Conservation (phyloP, 2,113 vertebrate genomes). For the Zosterops japonicus region DNA sequence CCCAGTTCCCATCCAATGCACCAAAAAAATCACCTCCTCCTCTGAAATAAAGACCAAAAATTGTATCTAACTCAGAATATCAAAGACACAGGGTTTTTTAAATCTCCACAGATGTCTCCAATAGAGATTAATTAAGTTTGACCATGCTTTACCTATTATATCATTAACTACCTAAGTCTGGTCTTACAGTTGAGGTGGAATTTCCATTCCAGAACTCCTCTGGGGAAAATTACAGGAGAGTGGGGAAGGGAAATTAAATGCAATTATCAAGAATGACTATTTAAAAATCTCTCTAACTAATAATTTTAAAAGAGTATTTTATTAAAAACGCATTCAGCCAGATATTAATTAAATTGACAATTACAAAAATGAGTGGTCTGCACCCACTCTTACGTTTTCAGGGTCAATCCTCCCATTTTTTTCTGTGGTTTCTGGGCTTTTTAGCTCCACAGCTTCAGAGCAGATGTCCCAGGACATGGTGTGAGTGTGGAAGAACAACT, state of each 20-base stretch:
- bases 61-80: background rate
- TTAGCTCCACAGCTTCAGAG: background rate
- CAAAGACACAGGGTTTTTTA: rapidly evolving
- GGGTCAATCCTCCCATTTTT: background rate
- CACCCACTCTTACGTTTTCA: background rate
- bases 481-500: background rate
- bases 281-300: background rate
- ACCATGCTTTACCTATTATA: background rate
- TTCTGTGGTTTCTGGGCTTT: background rate
- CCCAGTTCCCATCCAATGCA: background rate
- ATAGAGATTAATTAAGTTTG: background rate
- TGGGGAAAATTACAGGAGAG: background rate
- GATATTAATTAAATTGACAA: background rate
- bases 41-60: background rate
- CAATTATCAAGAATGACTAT: background rate
- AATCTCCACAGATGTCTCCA: background rate
- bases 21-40: background rate
- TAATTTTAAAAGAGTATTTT: background rate
- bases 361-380: background rate
- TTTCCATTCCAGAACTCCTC: background rate
- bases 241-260: background rate
- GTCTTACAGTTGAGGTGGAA: background rate
- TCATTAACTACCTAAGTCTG: background rate
- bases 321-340: background rate
- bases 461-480: background rate